Evolutionary conservation across 2,888 invertebrate genomes (phyloP).

Genomic region (Tineola bisselliella): DNA sequence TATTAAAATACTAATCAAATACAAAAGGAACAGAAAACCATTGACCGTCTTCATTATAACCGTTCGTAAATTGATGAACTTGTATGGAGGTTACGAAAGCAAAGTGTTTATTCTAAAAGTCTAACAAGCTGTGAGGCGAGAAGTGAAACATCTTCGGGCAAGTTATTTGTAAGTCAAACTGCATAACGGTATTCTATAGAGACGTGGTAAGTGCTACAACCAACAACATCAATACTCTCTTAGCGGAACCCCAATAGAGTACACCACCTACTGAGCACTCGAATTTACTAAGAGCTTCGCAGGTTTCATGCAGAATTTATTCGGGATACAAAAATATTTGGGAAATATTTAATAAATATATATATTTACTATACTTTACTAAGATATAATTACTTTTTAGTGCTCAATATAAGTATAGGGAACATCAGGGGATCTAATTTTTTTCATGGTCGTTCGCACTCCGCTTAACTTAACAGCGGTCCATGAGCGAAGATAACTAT

Average conservation of each 20-base stretch:
- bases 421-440: too few species aligned
- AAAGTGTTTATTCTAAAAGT: constrained; percentile 12
- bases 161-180: constrained; percentile 50
- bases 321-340: background rate
- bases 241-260: constrained; percentile 32
- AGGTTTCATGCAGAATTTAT: constrained; percentile 1
- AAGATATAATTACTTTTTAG: too few species aligned
- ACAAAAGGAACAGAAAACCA: constrained; percentile 7
- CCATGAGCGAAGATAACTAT: too few species aligned
- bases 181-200: constrained; percentile 38
- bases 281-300: constrained; percentile 8
- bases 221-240: constrained; percentile 55
- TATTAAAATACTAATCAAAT: constrained; percentile 3
- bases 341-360: too few species aligned
- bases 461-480: too few species aligned
- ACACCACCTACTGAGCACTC: constrained; percentile 45
- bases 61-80: constrained; percentile 13
- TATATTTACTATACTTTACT: too few species aligned
- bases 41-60: constrained; percentile 10
- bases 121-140: constrained; percentile 9
- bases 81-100: constrained; percentile 10
- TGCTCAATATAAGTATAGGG: too few species aligned
- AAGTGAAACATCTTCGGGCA: constrained; percentile 46
- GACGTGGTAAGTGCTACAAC: constrained; percentile 50
- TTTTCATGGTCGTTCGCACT: too few species aligned